These are phyloP conservation scores for Diarsia dahlii DNA, from an alignment of 2,888 invertebrate species.

Conservation along the genomic window DNA sequence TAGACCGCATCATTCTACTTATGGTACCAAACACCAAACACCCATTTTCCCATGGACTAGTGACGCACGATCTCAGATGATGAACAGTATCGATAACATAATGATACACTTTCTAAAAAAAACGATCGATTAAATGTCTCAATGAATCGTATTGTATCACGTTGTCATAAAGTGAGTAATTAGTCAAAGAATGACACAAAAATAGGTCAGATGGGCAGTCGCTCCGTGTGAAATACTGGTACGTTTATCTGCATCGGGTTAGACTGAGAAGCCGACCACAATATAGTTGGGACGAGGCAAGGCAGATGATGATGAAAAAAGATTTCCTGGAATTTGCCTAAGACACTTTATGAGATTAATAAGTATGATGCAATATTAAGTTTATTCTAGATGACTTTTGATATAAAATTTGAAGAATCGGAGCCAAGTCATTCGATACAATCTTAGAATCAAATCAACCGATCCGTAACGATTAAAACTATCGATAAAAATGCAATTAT, in stretches of 20 bases:
- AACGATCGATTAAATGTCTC: background rate
- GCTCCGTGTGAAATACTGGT: background rate
- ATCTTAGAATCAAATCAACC: background rate
- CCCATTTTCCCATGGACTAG: constrained; percentile 3
- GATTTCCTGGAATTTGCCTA: too few species aligned
- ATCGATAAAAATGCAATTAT: background rate
- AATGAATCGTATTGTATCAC: background rate
- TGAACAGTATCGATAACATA: background rate
- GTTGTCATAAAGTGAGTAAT: background rate
- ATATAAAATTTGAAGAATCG: background rate
- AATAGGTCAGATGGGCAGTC: background rate
- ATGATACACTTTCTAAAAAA: background rate
- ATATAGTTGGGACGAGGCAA: background rate
- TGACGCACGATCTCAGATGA: background rate
- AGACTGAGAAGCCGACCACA: background rate
- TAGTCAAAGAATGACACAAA: background rate
- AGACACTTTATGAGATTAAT: too few species aligned
- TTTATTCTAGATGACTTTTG: background rate
- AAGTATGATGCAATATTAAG: background rate
- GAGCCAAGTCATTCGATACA: background rate
- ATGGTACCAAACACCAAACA: constrained; percentile 41
- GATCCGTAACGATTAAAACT: background rate
- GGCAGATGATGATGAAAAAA: too few species aligned
- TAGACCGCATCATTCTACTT: constrained; percentile 40
- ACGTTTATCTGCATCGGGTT: background rate